These are phyloP conservation scores for Pangasianodon gigas DNA, from an alignment of 2,113 vertebrate genomes.

Conservation along the genomic window DNA sequence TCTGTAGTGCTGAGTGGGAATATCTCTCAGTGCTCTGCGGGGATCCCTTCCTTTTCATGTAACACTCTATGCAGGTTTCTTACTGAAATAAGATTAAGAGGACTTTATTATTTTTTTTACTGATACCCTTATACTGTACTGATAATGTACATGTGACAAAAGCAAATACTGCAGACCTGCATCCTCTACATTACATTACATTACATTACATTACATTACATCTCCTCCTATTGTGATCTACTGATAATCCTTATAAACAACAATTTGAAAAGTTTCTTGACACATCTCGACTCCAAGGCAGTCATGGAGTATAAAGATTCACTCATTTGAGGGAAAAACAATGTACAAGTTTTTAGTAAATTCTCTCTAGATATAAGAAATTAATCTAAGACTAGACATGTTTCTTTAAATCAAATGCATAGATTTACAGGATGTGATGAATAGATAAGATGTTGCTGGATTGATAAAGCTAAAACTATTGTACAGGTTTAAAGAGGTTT, in stretches of 20 bases:
- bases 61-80: neutral
- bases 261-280: too few relatives aligned
- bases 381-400: neutral
- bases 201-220: neutral
- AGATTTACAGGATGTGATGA: neutral
- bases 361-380: neutral
- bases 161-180: neutral
- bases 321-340: neutral
- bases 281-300: neutral
- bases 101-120: neutral
- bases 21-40: neutral
- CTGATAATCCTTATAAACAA: neutral
- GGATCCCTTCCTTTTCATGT: neutral
- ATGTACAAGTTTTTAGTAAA: neutral
- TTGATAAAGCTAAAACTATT: neutral
- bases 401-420: neutral
- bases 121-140: neutral
- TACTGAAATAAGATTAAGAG: neutral
- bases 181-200: neutral
- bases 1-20: slow-evolving; percentile 13
- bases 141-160: neutral
- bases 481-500: neutral
- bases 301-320: neutral
- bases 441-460: neutral
- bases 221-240: neutral